Percentiles rank a stretch among this genome's conserved stretches.
phyloP scores from a whole-genome alignment of 1,140 invertebrate species.

The Zaprionus capensis region DNA sequence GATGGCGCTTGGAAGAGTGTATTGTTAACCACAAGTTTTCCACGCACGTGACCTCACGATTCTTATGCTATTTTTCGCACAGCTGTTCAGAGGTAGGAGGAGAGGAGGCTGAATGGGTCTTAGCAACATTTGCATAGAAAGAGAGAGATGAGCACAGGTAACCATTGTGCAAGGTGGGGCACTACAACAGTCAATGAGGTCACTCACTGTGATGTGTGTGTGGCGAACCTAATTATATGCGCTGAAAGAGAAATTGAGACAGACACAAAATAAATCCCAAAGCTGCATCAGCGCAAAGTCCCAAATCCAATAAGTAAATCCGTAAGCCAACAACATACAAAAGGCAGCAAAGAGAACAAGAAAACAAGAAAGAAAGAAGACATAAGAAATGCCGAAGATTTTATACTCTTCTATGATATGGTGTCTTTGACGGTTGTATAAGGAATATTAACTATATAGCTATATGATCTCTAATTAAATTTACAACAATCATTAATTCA shows the following conservation, averaged over 20 bases:
- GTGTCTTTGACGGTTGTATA: background rate
- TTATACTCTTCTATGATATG: background rate
- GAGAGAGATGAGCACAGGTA: slow-evolving; percentile 40
- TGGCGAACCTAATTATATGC: slow-evolving; percentile 70
- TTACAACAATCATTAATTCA: too few relatives aligned
- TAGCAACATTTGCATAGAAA: slow-evolving; percentile 60
- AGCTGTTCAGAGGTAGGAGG: slow-evolving; percentile 49
- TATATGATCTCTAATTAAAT: background rate
- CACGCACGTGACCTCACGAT: slow-evolving; percentile 66
- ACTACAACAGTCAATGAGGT: slow-evolving; percentile 17
- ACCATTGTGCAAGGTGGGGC: slow-evolving; percentile 18
- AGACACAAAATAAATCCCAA: slow-evolving; percentile 57
- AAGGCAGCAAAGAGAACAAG: slow-evolving; percentile 13
- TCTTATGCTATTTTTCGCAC: slow-evolving; percentile 25
- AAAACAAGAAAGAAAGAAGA: slow-evolving; percentile 6
- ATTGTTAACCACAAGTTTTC: slow-evolving; percentile 51
- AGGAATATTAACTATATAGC: too few relatives aligned
- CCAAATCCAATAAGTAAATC: slow-evolving; percentile 80
- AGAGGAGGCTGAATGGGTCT: background rate
- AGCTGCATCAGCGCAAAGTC: slow-evolving; percentile 72
- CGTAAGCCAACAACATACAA: slow-evolving; percentile 42
- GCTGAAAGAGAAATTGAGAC: slow-evolving; percentile 36
- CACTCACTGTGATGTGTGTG: slow-evolving; percentile 21
- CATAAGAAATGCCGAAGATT: background rate
- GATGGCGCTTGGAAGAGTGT: background rate